Evolutionary conservation across 2,888 invertebrate species (phyloP).

Genomic region (Drosophila ezoana): DNA sequence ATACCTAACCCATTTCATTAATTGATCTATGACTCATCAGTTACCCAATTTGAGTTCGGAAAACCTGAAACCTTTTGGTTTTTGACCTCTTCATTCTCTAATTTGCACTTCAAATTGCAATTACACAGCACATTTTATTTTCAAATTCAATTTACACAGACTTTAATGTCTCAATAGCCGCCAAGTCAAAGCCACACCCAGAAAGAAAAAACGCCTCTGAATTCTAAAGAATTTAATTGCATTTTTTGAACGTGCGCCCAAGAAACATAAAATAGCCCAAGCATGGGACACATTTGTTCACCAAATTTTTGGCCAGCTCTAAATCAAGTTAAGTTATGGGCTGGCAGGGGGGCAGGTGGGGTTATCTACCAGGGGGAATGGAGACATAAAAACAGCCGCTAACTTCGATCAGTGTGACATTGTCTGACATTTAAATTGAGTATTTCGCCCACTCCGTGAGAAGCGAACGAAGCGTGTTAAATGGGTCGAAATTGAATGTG

Average conservation of each 20-base stretch:
- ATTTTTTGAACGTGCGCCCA: slow-evolving; percentile 46
- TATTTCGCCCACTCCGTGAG: slow-evolving; percentile 37
- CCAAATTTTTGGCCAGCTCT: slow-evolving; percentile 24
- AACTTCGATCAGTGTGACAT: slow-evolving; percentile 53
- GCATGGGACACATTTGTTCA: slow-evolving; percentile 42
- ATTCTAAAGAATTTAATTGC: slow-evolving; percentile 48
- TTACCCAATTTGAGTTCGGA: background rate
- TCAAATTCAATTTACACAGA: slow-evolving; percentile 38
- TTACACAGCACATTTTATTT: slow-evolving; percentile 26
- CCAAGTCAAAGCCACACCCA: slow-evolving; percentile 25
- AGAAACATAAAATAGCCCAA: slow-evolving; percentile 11
- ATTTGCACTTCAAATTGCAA: slow-evolving; percentile 19
- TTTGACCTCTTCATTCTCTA: slow-evolving; percentile 3
- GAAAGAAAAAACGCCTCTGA: slow-evolving; percentile 23
- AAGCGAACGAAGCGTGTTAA: slow-evolving; percentile 25
- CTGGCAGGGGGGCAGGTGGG: background rate
- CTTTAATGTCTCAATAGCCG: slow-evolving; percentile 41
- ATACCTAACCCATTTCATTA: background rate
- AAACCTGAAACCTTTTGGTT: background rate
- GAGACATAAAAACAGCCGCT: slow-evolving; percentile 33
- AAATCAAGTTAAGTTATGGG: slow-evolving; percentile 19
- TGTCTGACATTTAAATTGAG: slow-evolving; percentile 61
- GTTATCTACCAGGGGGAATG: background rate
- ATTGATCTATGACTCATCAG: background rate
- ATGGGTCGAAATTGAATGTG: slow-evolving; percentile 35